Evolutionary conservation across 2,888 invertebrate genomes (phyloP).

Genomic region (Piscicola geometra): DNA sequence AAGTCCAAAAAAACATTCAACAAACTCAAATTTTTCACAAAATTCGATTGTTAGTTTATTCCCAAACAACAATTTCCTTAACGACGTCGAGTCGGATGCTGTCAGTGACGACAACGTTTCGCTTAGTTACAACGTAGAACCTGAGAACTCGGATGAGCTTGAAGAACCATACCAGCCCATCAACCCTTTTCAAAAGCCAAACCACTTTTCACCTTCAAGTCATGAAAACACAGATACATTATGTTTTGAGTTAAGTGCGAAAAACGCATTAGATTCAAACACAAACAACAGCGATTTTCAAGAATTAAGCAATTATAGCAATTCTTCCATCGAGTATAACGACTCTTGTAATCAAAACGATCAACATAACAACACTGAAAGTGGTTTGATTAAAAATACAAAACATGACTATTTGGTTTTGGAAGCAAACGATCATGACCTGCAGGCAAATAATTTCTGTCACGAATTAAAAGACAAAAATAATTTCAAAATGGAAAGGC

Average conservation of each 20-base stretch:
- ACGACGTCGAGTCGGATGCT: slow-evolving; percentile 29
- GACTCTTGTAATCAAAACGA: neutral
- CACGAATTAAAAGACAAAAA: slow-evolving; percentile 1
- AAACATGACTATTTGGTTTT: neutral
- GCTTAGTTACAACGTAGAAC: slow-evolving; percentile 32
- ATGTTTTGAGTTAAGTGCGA: too few species aligned
- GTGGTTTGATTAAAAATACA: neutral
- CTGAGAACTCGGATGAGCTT: slow-evolving; percentile 25
- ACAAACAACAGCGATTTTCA: neutral
- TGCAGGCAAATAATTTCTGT: neutral
- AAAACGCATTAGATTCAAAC: neutral
- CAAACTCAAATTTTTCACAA: neutral
- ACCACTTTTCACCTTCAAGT: neutral
- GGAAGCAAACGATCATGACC: slow-evolving; percentile 8
- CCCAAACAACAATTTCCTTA: slow-evolving; percentile 12
- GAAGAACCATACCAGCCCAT: slow-evolving; percentile 14
- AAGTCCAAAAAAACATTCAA: slow-evolving; percentile 20
- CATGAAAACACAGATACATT: neutral
- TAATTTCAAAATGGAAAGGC: neutral
- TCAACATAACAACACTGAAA: neutral
- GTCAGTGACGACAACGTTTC: slow-evolving; percentile 33
- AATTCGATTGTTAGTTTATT: neutral
- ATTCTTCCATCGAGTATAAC: neutral
- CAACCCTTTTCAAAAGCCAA: neutral
- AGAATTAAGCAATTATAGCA: neutral